phyloP scores from a whole-genome alignment of 2,797 vertebrate genomes.

The Rhynchotus rufescens region DNA sequence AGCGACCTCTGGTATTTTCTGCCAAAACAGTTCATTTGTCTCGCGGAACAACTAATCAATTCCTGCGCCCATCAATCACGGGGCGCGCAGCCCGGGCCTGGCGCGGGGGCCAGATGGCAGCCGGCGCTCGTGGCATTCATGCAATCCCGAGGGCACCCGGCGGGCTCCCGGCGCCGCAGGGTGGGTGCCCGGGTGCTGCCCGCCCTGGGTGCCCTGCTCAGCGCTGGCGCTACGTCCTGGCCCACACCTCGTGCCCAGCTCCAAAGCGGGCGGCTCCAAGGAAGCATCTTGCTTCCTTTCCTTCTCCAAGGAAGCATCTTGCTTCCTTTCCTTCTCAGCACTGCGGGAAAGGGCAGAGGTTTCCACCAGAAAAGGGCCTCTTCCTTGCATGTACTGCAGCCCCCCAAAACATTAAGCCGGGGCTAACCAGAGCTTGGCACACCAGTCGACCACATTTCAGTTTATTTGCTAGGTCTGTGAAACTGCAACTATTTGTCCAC shows the following conservation, averaged over 20 bases:
- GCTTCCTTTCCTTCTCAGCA: not conserved
- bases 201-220: not conserved
- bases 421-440: not conserved
- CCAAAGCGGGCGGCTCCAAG: not conserved
- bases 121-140: conserved; percentile 90
- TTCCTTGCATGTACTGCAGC: not conserved
- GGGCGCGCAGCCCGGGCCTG: conserved; percentile 63
- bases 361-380: not conserved
- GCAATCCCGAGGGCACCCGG: conserved; percentile 85
- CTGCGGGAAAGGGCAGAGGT: not conserved
- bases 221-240: not conserved
- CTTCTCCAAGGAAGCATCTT: not conserved
- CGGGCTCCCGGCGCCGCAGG: conserved; percentile 31
- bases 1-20: conserved; percentile 91
- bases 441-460: not conserved
- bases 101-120: conserved; percentile 82
- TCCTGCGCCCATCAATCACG: conserved; percentile 91
- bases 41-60: conserved; percentile 96
- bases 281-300: not conserved
- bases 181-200: not conserved
- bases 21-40: conserved; percentile 94
- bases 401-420: not conserved
- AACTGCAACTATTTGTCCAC: conserved; percentile 4
- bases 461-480: conserved; percentile 9
- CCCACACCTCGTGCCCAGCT: not conserved